Evolutionary conservation across 2,888 invertebrate genomes (phyloP), one percentile per base, ranked within the genome.

Genomic region (Mesochorus sp.): DNA sequence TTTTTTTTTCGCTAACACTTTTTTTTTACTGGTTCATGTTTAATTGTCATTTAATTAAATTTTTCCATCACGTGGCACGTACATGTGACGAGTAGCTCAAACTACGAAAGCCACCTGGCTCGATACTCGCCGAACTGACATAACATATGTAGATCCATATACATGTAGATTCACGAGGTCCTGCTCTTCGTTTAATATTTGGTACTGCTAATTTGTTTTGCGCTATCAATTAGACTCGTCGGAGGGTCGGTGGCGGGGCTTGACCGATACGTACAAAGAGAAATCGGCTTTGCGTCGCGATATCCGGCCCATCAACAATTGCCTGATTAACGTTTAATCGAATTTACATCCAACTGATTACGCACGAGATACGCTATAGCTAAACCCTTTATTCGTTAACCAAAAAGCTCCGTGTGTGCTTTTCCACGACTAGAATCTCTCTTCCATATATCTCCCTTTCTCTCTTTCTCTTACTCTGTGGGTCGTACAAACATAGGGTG

Each of bases 291-390:
- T 51, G 59, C 64, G 42, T 51, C 53, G 34, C 53, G 44, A 64
- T 34, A 28, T 68, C 19, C 42, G 49, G n/a, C 31, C 79, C 78
- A 78, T 76, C 76, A 76, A 81, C 82, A 76, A 84, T 85, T 81
- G 81, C 71, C 79, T 81, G 82, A 86, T 86, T 83, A 82, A 80
- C 83, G 81, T 73, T 84, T 83, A 83, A 87, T 84, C 84, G 78
- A 74, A 82, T 81, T 77, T 80, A 64, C 82, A 83, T 77, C 79
- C 75, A 80, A 83, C 71, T 85, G 85, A 87, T 86, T 85, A 81
- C 77, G 74, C 59, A 51, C 51, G 44, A 80, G 75, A 77, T 75
- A 80, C 75, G 14, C 47, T 17, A 34, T 14, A 3, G 28, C 44
- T 42, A 47, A 53, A 24, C 55, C 64, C 59, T 44, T 75, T 78